Percentiles rank a stretch among this genome's conserved stretches.
These are phyloP conservation scores for Actinemys pallida DNA, from an alignment of 2,113 vertebrate genomes.

Conservation along the genomic window DNA sequence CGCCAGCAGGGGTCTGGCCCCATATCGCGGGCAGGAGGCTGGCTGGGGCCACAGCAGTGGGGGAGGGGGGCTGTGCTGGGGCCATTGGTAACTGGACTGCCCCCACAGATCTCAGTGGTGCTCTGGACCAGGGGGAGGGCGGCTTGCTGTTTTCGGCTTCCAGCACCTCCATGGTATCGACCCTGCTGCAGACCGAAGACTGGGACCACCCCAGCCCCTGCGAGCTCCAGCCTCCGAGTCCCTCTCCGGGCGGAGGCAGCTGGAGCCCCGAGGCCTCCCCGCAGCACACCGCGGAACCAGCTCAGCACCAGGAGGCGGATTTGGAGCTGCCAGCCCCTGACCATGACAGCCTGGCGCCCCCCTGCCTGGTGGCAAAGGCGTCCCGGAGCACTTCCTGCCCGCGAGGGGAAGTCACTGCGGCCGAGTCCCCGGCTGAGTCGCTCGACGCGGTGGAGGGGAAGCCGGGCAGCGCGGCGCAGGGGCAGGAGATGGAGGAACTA, in stretches of 20 bases:
- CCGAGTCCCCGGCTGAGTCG: not conserved
- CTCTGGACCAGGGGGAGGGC: not conserved
- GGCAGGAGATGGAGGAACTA: not conserved
- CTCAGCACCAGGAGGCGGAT: not conserved
- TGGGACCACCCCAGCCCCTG: not conserved
- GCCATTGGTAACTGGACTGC: not conserved
- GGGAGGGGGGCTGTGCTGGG: not conserved
- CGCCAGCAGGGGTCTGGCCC: not conserved
- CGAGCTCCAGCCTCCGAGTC: not conserved
- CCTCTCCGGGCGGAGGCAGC: too few relatives aligned
- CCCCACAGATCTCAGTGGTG: not conserved
- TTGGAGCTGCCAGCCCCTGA: not conserved
- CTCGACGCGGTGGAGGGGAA: not conserved
- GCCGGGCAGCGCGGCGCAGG: not conserved
- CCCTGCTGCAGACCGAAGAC: not conserved
- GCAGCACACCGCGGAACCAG: not conserved
- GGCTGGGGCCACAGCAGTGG: not conserved
- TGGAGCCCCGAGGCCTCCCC: not conserved
- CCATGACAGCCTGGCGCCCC: not conserved
- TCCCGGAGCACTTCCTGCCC: not conserved
- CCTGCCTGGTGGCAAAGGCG: not conserved
- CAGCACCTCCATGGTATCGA: not conserved
- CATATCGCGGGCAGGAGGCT: not conserved
- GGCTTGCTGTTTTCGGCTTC: constrained; percentile 38
- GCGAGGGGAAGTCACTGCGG: not conserved